Conservation (phyloP, 2,888 invertebrate species). For the Aplocera efformata region DNA sequence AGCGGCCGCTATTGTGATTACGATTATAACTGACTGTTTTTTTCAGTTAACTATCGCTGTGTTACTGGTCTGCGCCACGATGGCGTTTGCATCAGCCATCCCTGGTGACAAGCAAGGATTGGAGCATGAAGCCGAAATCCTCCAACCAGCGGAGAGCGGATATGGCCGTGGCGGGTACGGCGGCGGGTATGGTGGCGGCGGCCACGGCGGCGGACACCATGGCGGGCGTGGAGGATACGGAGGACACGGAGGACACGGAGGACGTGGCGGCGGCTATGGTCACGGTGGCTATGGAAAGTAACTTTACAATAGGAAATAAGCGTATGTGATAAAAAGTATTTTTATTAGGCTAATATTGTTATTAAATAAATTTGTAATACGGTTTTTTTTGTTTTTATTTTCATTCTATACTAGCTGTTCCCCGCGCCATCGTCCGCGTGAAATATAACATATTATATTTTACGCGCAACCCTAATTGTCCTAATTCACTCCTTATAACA, state of each 20-base stretch:
- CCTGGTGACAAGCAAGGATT: not conserved
- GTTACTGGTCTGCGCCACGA: slow-evolving; percentile 29
- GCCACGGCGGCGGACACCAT: not conserved
- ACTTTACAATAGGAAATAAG: not conserved
- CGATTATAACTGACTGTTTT: too few species aligned
- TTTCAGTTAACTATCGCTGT: slow-evolving; percentile 31
- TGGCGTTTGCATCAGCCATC: slow-evolving; percentile 25
- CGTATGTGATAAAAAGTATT: slow-evolving; percentile 11
- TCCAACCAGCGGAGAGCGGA: slow-evolving; percentile 7
- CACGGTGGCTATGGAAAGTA: slow-evolving; percentile 3
- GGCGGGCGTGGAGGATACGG: not conserved
- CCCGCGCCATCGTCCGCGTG: too few species aligned
- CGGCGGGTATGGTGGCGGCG: not conserved
- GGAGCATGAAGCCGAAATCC: not conserved
- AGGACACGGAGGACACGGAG: slow-evolving; percentile 3
- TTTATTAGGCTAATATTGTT: slow-evolving; percentile 2
- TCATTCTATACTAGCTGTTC: too few species aligned
- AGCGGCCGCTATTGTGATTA: too few species aligned
- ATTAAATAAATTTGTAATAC: not conserved
- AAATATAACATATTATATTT: too few species aligned
- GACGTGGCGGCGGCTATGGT: slow-evolving; percentile 6
- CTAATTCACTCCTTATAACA: too few species aligned
- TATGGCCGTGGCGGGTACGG: not conserved
- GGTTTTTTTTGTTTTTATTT: too few species aligned
- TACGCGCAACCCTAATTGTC: too few species aligned